Evolutionary conservation across 1,140 invertebrate genomes (phyloP), one percentile per base, ranked within the genome.

Genomic region (Pseudomyrmex sp.): DNA sequence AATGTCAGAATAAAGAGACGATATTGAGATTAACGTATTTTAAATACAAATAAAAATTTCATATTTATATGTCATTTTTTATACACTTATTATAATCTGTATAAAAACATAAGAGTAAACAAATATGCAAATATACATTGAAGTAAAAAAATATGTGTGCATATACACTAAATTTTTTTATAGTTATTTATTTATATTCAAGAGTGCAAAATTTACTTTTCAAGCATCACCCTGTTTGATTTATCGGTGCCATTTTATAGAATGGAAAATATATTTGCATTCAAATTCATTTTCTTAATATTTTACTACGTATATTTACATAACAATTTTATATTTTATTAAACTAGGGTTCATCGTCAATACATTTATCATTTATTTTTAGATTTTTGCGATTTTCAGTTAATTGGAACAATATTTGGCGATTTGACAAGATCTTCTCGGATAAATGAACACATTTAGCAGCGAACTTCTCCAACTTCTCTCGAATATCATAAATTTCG

Each of bases 351-450:
- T 23, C 13, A 26, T 56, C 44, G 23, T 44, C 13, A 77, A 66
- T 35, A 7, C 7, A 35, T 35, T 35, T 35, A 7, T 23, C 13
- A 50, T 65, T 77, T 86, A 85, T 85, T 83, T 86, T 35, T 82
- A 56, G 73, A 50, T 50, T 58, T 83, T 61, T 68, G 69, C 69
- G 58, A 82, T 82, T 61, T 26, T 72, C 50, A 50, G 44, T 59
- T 86, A 82, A 82, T 86, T 86, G 52, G 82, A 76, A 88, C 63
- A 66, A 79, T 88, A 52, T 83, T 63, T 89, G 88, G 88, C 87
- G 59, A 73, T 86, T 61, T 86, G 87, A 82, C 88, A 89, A 79
- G 52, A 58, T 59, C 52, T 66, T 62, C 46, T 59, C 68, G 63
- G 59, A 87, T 88, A 82, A 85, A 85, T 85, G 75, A 86, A 76